Evolutionary conservation across 2,113 vertebrate species (phyloP).

Genomic region (Paraplagusia blochii): DNA sequence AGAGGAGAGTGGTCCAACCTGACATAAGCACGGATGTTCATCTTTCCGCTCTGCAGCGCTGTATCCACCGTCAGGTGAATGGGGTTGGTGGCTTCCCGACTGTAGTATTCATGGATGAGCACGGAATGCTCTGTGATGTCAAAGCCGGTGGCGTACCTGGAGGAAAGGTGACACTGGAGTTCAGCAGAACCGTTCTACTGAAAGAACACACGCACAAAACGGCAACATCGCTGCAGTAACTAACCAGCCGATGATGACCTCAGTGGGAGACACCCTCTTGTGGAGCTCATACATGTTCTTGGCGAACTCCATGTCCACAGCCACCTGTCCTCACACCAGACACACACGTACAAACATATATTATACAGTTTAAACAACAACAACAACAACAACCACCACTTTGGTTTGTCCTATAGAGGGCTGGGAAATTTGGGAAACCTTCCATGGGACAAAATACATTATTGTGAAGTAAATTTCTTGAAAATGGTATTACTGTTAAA

Average conservation of each 20-base stretch:
- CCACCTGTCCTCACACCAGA: constrained; percentile 77
- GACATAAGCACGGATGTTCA: constrained; percentile 97
- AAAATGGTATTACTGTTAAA: too few species aligned
- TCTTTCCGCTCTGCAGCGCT: constrained; percentile 90
- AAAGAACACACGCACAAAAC: background rate
- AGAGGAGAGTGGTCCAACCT: constrained; percentile 80
- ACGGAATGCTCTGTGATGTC: constrained; percentile 99
- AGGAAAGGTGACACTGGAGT: background rate
- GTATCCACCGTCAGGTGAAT: constrained; percentile 95
- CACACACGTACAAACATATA: background rate
- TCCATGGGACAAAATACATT: too few species aligned
- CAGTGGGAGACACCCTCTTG: constrained; percentile 94
- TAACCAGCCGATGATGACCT: constrained; percentile 95
- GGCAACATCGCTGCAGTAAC: background rate
- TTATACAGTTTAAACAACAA: too few species aligned
- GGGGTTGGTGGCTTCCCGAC: constrained; percentile 92
- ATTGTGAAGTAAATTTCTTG: too few species aligned
- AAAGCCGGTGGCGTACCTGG: constrained; percentile 95
- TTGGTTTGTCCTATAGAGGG: too few species aligned
- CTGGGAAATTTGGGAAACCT: too few species aligned
- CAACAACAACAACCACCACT: too few species aligned
- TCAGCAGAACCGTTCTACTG: background rate
- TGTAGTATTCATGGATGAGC: constrained; percentile 98
- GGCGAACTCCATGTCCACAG: constrained; percentile 98
- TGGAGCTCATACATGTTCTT: constrained; percentile 99